phyloP scores from a whole-genome alignment of 2,113 vertebrate species.

The Cottus gobio region DNA sequence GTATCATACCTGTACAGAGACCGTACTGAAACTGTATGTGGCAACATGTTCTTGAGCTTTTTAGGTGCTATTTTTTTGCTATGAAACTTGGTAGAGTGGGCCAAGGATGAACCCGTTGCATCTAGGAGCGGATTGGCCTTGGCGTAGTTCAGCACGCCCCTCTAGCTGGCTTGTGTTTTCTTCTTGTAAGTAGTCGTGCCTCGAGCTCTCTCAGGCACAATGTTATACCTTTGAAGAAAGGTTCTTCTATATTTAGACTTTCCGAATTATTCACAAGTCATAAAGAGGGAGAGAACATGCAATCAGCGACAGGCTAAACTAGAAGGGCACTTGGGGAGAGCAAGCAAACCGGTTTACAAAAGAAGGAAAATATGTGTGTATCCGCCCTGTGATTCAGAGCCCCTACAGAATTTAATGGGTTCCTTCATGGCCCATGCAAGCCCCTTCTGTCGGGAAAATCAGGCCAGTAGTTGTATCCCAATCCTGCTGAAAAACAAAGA shows the following conservation, averaged over 20 bases:
- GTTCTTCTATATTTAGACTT: constrained; percentile 8
- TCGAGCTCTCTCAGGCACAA: neutral
- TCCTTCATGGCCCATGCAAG: neutral
- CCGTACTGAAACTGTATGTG: too few species aligned
- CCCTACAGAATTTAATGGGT: neutral
- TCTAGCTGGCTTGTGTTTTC: neutral
- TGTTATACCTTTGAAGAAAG: neutral
- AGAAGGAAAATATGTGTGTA: neutral
- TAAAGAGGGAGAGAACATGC: neutral
- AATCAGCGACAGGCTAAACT: neutral
- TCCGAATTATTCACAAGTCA: constrained; percentile 1
- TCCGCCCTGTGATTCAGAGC: neutral
- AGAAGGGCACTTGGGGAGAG: neutral
- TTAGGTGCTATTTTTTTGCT: neutral
- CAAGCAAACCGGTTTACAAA: neutral
- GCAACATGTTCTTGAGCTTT: neutral
- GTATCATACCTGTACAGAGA: too few species aligned
- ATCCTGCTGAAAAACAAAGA: neutral
- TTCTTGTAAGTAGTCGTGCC: neutral
- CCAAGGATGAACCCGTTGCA: neutral
- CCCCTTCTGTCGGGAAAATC: neutral
- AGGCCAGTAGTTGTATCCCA: neutral
- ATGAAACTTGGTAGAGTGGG: neutral
- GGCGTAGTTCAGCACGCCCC: neutral
- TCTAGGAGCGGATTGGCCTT: neutral